phyloP scores from a whole-genome alignment of 2,888 invertebrate genomes.

The Steinernema hermaphroditum region DNA sequence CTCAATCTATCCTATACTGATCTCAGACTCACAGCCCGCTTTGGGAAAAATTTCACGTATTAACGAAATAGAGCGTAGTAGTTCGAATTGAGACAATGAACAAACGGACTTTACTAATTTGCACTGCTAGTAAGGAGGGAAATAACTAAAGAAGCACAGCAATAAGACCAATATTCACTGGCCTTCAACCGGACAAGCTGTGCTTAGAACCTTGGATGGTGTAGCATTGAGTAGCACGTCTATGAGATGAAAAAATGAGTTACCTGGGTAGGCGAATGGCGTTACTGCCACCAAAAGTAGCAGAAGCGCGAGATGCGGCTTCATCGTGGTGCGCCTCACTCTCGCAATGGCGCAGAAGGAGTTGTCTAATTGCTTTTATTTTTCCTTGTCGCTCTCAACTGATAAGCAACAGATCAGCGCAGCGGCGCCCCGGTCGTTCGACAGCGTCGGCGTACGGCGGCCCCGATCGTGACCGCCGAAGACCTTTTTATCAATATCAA shows the following conservation, averaged over 20 bases:
- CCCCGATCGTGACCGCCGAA: background rate
- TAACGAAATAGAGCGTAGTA: no score
- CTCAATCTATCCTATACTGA: no score
- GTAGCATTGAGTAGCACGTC: no score
- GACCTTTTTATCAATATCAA: slow-evolving; percentile 21
- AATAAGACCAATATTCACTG: no score
- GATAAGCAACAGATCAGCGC: slow-evolving; percentile 6
- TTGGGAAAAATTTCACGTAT: no score
- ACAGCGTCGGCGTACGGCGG: slow-evolving; percentile 15
- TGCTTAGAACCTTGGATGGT: no score
- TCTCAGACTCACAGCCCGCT: no score
- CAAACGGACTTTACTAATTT: no score
- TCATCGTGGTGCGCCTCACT: slow-evolving; percentile 23
- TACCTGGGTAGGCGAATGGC: slow-evolving; percentile 10
- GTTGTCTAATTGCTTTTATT: slow-evolving; percentile 29
- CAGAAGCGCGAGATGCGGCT: slow-evolving; percentile 18
- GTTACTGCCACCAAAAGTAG: slow-evolving; percentile 12
- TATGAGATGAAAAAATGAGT: background rate
- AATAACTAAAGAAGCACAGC: no score
- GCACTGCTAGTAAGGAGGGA: no score
- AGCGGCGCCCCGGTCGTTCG: background rate
- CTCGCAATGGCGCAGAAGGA: slow-evolving; percentile 28
- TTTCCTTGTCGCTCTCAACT: slow-evolving; percentile 12
- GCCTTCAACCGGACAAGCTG: no score
- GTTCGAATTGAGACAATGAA: no score